Evolutionary conservation across 2,797 vertebrate genomes (phyloP).

Genomic region (Sarcoramphus papa): DNA sequence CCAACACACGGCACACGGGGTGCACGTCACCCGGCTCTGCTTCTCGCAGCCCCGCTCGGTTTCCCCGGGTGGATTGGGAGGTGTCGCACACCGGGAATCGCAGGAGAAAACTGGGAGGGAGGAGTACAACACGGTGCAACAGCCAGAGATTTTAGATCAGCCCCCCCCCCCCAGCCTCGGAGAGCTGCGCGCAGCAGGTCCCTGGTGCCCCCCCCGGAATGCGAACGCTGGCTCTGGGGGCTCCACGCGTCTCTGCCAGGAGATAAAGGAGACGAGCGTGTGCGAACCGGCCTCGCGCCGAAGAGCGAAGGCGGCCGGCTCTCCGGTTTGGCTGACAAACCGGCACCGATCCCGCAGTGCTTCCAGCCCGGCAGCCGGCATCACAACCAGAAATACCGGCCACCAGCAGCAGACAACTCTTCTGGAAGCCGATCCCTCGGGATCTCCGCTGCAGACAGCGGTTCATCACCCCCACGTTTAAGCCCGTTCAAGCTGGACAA

Average conservation of each 20-base stretch:
- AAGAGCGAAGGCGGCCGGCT: background rate
- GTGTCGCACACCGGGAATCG: background rate
- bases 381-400: accelerated
- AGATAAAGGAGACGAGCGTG: background rate
- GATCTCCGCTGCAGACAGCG: background rate
- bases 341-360: background rate
- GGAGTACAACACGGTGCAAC: background rate
- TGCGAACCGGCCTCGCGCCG: background rate
- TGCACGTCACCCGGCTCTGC: accelerated
- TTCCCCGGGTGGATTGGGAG: background rate
- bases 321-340: background rate
- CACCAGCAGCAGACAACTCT: background rate
- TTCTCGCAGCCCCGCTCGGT: accelerated
- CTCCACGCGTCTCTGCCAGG: accelerated
- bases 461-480: background rate
- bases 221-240: accelerated
- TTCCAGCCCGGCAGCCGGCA: background rate
- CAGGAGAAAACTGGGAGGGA: background rate
- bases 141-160: background rate
- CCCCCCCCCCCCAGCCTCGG: background rate
- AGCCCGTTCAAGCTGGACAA: background rate
- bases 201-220: accelerated
- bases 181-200: accelerated
- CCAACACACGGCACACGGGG: background rate
- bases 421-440: background rate